Base-by-base conservation (phyloP, 2,888 invertebrate species). In the Rhaphigaster nebulosa region DNA sequence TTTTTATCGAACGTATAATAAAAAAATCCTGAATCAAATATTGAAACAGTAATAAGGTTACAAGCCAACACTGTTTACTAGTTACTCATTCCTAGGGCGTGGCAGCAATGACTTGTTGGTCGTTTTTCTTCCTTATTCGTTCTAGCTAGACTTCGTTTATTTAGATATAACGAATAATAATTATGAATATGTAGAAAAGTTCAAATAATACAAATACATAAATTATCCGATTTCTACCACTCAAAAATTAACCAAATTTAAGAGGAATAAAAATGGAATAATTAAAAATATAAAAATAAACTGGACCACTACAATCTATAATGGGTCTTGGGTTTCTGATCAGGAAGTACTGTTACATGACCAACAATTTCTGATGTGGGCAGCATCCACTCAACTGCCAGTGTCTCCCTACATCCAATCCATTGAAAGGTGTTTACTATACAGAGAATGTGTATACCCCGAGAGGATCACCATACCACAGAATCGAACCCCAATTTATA, bases 61-160 rank as follows among this genome's bases (percentile, higher is more conserved):
- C n/a, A 60, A 60, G 60, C 60, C n/a, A n/a, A 60, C 26, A n/a
- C 60, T 60, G n/a, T 60, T 60, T 60, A n/a, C 60, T 60, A n/a
- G n/a, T 60, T 60, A 60, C 60, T 60, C 60, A 60, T n/a, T 8
- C 10, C 60, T n/a, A 8, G 60, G 60, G 60, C 60, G 60, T 60
- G 60, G 60, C 23, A 2, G 23, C 26, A 60, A 8, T 60, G 60
- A n/a, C 12, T 60, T 60, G n/a, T n/a, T n/a, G 15, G 15, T 65
- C 65, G 13, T 65, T 29, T 65, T 65, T n/a, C 65, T 65, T 65
- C 65, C 65, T 65, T 29, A 65, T 65, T 65, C 65, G 65, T 65
- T 65, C n/a, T 4, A 8, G 29, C 29, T 60, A 15, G n/a, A 15
- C 29, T 65, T 65, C 15, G 0, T 65, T 29, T 26, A 60, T 60